Conservation (phyloP, 2,797 vertebrate genomes). For the Manis pentadactyla region DNA sequence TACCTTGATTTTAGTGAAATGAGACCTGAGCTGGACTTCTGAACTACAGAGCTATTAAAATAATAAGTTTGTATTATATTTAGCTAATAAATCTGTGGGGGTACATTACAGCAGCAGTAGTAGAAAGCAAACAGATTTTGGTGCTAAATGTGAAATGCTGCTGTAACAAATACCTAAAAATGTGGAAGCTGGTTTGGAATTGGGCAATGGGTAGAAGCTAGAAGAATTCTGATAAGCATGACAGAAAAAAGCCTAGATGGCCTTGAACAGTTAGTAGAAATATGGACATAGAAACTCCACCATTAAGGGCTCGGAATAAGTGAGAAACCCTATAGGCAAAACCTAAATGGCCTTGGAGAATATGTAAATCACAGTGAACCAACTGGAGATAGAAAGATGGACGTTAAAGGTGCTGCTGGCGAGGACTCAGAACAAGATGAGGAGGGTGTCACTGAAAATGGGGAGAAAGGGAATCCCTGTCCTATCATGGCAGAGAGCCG, state of each 20-base stretch:
- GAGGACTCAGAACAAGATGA: background rate
- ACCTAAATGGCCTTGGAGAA: background rate
- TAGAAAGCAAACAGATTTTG: background rate
- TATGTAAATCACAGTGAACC: background rate
- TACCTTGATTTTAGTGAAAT: background rate
- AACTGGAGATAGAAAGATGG: background rate
- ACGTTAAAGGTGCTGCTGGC: background rate
- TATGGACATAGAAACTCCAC: background rate
- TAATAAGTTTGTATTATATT: background rate
- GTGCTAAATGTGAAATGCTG: background rate
- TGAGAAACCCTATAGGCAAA: background rate
- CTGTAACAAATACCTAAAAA: background rate
- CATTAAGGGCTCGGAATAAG: background rate
- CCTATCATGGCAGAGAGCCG: background rate
- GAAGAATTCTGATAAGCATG: background rate
- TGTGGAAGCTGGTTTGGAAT: background rate
- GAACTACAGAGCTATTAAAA: background rate
- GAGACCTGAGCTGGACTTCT: background rate
- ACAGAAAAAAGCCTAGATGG: background rate
- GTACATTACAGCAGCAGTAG: background rate
- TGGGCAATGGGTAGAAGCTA: background rate
- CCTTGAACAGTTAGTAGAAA: background rate
- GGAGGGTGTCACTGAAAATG: background rate
- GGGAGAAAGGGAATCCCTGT: background rate
- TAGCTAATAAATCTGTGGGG: background rate